Evolutionary conservation across 1,140 invertebrate species (phyloP).

Genomic region (Danaus melanippus): DNA sequence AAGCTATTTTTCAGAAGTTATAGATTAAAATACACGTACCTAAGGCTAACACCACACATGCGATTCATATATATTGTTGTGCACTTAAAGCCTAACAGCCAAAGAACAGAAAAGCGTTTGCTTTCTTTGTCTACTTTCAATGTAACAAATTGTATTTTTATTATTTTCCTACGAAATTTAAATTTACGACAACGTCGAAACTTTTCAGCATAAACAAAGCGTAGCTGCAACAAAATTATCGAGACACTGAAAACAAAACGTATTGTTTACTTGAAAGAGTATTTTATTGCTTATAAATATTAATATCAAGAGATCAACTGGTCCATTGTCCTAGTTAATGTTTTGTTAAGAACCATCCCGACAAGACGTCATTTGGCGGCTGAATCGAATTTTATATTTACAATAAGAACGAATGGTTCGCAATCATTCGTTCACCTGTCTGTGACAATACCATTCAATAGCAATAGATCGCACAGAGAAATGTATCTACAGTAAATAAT

Average conservation of each 20-base stretch:
- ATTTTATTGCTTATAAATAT: too few relatives aligned
- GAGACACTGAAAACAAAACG: too few relatives aligned
- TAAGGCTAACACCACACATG: constrained; percentile 23
- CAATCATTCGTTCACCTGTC: constrained; percentile 37
- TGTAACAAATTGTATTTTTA: too few relatives aligned
- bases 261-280: too few relatives aligned
- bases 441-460: constrained; percentile 22
- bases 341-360: neutral
- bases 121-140: neutral
- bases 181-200: too few relatives aligned
- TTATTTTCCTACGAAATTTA: too few relatives aligned
- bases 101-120: constrained; percentile 8
- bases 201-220: too few relatives aligned
- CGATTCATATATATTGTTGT: constrained; percentile 31
- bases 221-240: too few relatives aligned
- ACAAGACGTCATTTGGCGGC: constrained; percentile 17
- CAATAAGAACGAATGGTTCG: constrained; percentile 44
- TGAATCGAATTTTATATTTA: constrained; percentile 43
- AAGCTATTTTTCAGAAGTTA: constrained; percentile 8
- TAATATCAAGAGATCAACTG: too few relatives aligned
- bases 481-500: neutral
- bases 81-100: constrained; percentile 24
- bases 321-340: too few relatives aligned
- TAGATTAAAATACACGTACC: constrained; percentile 21
- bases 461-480: constrained; percentile 13